Conservation (phyloP, 2,113 vertebrate species). For the Anhinga rufa region DNA sequence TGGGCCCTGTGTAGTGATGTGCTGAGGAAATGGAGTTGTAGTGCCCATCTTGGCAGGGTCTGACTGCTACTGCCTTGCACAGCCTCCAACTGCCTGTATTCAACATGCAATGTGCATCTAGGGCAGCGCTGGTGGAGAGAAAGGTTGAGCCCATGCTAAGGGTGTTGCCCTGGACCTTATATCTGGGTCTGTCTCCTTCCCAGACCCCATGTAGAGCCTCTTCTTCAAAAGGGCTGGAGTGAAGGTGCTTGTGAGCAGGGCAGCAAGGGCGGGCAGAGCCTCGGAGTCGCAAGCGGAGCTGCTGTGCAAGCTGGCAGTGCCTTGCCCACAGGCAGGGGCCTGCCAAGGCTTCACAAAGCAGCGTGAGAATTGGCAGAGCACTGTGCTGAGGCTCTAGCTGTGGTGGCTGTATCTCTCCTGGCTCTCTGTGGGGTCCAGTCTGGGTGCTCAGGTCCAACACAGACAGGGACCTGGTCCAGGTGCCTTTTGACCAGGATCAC, state of each 20-base stretch:
- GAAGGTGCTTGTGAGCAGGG: not conserved
- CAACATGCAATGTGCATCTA: accelerated
- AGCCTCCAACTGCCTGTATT: not conserved
- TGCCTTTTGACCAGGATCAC: not conserved
- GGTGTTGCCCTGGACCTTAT: not conserved
- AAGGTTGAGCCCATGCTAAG: not conserved
- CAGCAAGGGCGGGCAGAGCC: not conserved
- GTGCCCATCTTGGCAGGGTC: not conserved
- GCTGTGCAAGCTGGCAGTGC: not conserved
- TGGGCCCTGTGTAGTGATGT: not conserved
- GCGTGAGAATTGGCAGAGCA: not conserved
- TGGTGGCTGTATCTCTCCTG: not conserved
- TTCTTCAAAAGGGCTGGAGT: not conserved
- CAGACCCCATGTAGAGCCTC: not conserved
- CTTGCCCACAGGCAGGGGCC: not conserved
- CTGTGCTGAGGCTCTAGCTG: not conserved
- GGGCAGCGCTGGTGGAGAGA: not conserved
- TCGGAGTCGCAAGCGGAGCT: not conserved
- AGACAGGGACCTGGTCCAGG: not conserved
- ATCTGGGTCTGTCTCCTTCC: not conserved
- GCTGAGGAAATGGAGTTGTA: not conserved
- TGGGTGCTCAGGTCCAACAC: not conserved
- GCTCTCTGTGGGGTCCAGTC: not conserved
- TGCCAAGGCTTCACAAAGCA: not conserved
- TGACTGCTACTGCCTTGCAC: not conserved